A percentile compares a stretch with the other conserved stretches of the same genome.
These are phyloP conservation scores for Sarcophilus harrisii DNA, from an alignment of 2,797 vertebrate species.

Conservation along the genomic window DNA sequence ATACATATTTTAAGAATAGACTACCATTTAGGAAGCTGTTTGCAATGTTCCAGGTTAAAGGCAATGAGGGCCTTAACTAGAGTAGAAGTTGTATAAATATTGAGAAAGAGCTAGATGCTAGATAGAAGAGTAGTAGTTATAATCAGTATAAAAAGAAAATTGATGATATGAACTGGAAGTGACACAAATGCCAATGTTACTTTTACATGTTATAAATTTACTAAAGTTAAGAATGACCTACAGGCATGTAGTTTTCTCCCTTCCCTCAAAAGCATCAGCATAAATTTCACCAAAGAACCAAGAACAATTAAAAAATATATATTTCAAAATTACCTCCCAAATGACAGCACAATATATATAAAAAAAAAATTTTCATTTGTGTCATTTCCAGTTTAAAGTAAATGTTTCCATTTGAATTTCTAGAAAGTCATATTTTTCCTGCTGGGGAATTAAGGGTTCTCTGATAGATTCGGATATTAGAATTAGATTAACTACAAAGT, in stretches of 20 bases:
- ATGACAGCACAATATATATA: neutral
- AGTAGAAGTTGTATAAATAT: neutral
- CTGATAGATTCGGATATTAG: neutral
- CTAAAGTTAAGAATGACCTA: neutral
- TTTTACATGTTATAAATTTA: neutral
- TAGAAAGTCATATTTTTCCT: neutral
- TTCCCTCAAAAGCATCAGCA: neutral
- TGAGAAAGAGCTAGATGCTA: neutral
- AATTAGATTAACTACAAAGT: slow-evolving; percentile 36
- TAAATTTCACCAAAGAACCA: neutral
- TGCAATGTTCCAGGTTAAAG: neutral
- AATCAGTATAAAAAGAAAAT: neutral
- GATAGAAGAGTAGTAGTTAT: neutral
- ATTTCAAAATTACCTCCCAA: neutral
- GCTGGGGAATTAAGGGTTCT: slow-evolving; percentile 25
- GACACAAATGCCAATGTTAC: neutral
- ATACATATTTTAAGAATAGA: neutral
- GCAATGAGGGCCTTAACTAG: neutral
- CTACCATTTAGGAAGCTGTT: neutral
- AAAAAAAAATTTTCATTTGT: neutral
- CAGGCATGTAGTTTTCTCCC: neutral
- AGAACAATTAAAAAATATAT: neutral
- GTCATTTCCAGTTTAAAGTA: slow-evolving; percentile 33
- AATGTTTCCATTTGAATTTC: slow-evolving; percentile 23
- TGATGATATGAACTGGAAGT: neutral